These are phyloP conservation scores for Aramus guarauna DNA, from an alignment of 2,113 vertebrate genomes.

Conservation along the genomic window DNA sequence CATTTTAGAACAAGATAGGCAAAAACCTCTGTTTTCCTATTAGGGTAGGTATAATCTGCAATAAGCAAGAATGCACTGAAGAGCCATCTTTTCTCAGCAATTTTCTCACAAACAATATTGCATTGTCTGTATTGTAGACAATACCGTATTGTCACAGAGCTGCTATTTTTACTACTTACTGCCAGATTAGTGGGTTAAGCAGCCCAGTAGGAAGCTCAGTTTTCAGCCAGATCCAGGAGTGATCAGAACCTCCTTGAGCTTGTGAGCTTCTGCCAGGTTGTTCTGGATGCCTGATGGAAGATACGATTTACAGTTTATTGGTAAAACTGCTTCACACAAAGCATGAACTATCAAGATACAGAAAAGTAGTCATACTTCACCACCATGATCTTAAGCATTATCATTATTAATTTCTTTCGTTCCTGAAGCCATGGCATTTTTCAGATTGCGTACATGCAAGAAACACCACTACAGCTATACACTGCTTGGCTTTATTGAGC, in stretches of 20 bases:
- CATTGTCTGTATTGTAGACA: background rate
- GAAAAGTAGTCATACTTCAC: rapidly evolving
- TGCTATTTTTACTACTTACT: background rate
- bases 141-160: background rate
- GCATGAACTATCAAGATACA: background rate
- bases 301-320: background rate
- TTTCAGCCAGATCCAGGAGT: background rate
- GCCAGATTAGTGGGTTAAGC: background rate
- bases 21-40: background rate
- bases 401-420: background rate
- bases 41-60: background rate
- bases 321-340: background rate
- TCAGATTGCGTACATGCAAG: background rate
- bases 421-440: background rate
- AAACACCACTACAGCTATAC: rapidly evolving
- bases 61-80: background rate
- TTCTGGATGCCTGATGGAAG: background rate
- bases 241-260: background rate
- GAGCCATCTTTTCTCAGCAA: background rate
- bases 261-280: background rate
- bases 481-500: background rate
- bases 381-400: too few relatives aligned
- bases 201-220: background rate
- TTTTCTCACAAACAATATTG: background rate
- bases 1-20: background rate